A percentile compares a stretch with the other conserved stretches of the same genome.
phyloP scores from a whole-genome alignment of 2,113 vertebrate species.

The Phylloscopus trochilus region DNA sequence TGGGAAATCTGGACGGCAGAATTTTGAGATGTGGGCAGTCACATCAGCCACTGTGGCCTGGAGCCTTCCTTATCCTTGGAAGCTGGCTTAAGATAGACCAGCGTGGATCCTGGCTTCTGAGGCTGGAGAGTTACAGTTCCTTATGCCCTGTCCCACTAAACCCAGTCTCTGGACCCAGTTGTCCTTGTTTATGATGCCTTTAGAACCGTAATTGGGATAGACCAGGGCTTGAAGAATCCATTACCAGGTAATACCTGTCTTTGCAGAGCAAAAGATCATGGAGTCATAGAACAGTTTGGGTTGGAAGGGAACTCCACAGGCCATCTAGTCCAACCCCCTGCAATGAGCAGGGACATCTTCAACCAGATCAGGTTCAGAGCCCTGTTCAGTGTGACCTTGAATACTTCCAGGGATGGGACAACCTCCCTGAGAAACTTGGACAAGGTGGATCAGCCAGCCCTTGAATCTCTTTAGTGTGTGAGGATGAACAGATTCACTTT shows the following conservation, averaged over 20 bases:
- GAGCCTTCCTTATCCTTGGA: neutral
- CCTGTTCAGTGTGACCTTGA: neutral
- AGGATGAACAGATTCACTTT: neutral
- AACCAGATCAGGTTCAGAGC: neutral
- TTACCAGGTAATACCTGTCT: neutral
- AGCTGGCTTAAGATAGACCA: neutral
- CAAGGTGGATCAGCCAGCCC: neutral
- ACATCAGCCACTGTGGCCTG: neutral
- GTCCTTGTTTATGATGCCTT: neutral
- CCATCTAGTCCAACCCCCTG: neutral
- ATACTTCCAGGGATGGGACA: neutral
- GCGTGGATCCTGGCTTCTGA: neutral
- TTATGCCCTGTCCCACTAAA: neutral
- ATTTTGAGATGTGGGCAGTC: neutral
- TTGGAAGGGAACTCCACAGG: neutral
- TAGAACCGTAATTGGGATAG: neutral
- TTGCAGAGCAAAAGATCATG: neutral
- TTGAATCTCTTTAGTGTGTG: neutral
- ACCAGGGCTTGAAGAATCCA: neutral
- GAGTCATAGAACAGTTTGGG: neutral
- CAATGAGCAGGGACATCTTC: neutral
- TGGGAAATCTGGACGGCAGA: rapidly evolving
- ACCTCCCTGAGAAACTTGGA: neutral
- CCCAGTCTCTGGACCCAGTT: neutral
- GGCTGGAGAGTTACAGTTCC: neutral